These are phyloP conservation scores for Corythaeola cristata DNA, from an alignment of 2,113 vertebrate genomes.

Conservation along the genomic window DNA sequence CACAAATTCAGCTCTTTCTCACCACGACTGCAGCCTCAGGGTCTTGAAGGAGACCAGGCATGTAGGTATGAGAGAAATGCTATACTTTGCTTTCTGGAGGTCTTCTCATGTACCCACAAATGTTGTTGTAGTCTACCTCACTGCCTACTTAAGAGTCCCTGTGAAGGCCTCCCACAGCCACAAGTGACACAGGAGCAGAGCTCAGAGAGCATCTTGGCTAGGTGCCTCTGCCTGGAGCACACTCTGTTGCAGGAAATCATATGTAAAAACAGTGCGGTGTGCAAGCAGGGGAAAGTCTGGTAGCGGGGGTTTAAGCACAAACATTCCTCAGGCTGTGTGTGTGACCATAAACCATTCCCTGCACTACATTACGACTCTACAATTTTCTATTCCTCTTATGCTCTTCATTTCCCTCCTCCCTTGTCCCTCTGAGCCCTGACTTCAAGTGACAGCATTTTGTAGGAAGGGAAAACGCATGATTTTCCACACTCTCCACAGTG, in stretches of 20 bases:
- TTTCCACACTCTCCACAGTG: neutral
- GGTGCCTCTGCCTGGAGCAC: neutral
- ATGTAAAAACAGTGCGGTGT: neutral
- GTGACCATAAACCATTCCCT: neutral
- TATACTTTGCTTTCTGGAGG: neutral
- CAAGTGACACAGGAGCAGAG: neutral
- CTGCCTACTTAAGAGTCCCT: neutral
- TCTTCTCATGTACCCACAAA: neutral
- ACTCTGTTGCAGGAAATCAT: neutral
- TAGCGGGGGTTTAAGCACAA: neutral
- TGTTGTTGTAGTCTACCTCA: neutral
- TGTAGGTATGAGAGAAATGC: neutral
- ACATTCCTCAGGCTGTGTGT: neutral
- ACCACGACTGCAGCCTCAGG: neutral
- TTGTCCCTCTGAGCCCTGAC: neutral
- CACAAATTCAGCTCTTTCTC: neutral
- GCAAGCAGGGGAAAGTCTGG: neutral
- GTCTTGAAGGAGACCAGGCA: neutral
- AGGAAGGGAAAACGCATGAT: neutral
- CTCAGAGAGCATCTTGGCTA: neutral
- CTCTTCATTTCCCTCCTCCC: neutral
- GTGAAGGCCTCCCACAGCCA: neutral
- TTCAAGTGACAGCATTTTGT: neutral
- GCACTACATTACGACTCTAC: neutral
- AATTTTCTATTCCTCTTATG: neutral